Percentiles rank a stretch among this genome's conserved stretches.
These are phyloP conservation scores for Pogonomyrmex californicus DNA, from an alignment of 1,140 invertebrate species.

Conservation along the genomic window DNA sequence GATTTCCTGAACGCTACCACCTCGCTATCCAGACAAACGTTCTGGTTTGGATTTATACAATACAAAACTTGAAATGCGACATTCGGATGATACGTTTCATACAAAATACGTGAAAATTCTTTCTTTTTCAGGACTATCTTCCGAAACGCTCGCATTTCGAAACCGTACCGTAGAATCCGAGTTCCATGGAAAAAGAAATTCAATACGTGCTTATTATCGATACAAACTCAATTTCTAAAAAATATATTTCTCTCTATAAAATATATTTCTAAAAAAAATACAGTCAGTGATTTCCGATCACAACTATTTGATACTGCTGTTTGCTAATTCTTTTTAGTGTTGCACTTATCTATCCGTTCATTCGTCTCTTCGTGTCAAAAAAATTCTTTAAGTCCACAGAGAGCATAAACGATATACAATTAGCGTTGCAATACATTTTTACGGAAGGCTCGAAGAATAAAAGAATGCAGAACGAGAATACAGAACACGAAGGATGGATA, in stretches of 20 bases:
- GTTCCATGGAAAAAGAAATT: background rate
- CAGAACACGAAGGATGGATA: background rate
- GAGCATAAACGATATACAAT: slow-evolving; percentile 80
- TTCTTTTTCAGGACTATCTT: background rate
- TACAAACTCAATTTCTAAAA: background rate
- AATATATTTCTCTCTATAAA: background rate
- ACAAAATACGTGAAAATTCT: slow-evolving; percentile 19
- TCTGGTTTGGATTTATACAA: slow-evolving; percentile 48
- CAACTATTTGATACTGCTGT: background rate
- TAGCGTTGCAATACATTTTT: slow-evolving; percentile 76
- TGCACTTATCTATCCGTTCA: background rate
- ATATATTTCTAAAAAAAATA: background rate
- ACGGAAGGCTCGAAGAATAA: slow-evolving; percentile 28
- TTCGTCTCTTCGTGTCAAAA: slow-evolving; percentile 46
- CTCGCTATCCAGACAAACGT: slow-evolving; percentile 31
- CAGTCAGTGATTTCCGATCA: background rate
- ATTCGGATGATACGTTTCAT: slow-evolving; percentile 50
- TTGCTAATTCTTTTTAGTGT: background rate
- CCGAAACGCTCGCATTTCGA: background rate
- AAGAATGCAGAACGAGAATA: background rate
- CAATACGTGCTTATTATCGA: background rate
- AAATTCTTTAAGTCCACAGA: slow-evolving; percentile 59
- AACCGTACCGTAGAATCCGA: background rate
- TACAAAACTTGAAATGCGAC: slow-evolving; percentile 39
- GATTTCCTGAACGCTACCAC: slow-evolving; percentile 49